Base-by-base conservation (phyloP, 2,113 vertebrate species). In the Hippoglossus stenolepis region DNA sequence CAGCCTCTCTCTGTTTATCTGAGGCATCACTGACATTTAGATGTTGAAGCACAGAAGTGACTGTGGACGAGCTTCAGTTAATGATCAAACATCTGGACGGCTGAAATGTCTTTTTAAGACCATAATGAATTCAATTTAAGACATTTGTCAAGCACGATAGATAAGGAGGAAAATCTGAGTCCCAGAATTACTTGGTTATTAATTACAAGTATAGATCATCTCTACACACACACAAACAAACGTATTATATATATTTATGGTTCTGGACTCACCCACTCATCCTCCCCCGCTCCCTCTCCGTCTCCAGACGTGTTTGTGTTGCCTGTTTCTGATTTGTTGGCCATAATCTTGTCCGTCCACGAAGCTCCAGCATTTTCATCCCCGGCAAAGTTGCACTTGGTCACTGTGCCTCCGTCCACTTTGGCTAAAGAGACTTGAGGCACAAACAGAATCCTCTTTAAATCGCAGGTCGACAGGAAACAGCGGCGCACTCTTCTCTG, bases 311-410 rank as follows among this genome's bases (percentile, higher is more conserved):
- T 83, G 0, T 13, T 62, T 0, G 17, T 0, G 40, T 71, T 21
- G 28, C 10, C 84, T 2, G 70, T 51, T 0, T 77, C 88, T 3
- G 86, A 40, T 84, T 96, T 97, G n/a, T 94, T 95, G 51, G 95
- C 89, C 95, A 97, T 90, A 54, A 97, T 95, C 87, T 96, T 97
- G 69, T 97, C 96, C 0, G 96, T 97, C 96, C 96, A 97, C 0
- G 96, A 96, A 0, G 92, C 92, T 21, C 96, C 96, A 0, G 93
- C 89, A 13, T 93, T 87, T 57, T 89, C 83, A 31, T 96, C 96
- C 35, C 96, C 96, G 40, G 95, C 94, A 59, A 97, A 97, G 90
- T 97, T 97, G 65, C 96, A 97, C 84, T 93, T 96, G 59, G 96
- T 96, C 80, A 96, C 96, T 0, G 96, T 94, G 40, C 95, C 95